These are phyloP conservation scores for Eupithecia centaureata DNA, from an alignment of 2,888 invertebrate species.

Conservation along the genomic window DNA sequence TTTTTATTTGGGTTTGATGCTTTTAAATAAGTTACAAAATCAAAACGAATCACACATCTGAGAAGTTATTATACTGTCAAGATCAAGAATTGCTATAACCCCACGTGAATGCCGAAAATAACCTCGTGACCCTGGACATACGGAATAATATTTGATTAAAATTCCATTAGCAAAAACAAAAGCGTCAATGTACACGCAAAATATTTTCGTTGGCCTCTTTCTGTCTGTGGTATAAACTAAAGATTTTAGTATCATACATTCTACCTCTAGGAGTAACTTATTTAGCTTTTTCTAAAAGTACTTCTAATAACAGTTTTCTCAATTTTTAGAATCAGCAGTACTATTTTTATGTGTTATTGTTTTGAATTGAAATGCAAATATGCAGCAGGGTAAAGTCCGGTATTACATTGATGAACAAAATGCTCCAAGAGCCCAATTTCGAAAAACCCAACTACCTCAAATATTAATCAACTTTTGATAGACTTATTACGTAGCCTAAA, in stretches of 20 bases:
- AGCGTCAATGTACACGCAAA: conserved; percentile 15
- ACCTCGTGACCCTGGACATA: conserved; percentile 10
- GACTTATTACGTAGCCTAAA: too few species aligned
- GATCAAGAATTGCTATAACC: neutral
- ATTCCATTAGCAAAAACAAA: conserved; percentile 20
- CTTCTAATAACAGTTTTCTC: too few species aligned
- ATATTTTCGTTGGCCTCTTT: conserved; percentile 9
- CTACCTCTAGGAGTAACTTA: neutral
- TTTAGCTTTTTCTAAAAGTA: too few species aligned
- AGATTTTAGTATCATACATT: too few species aligned
- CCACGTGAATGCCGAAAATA: neutral
- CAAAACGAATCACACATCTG: neutral
- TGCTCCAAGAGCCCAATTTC: too few species aligned
- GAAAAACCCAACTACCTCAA: too few species aligned
- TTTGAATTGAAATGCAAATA: too few species aligned
- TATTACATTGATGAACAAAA: too few species aligned
- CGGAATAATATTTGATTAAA: conserved; percentile 25
- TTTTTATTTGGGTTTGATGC: neutral
- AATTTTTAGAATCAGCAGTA: too few species aligned
- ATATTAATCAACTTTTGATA: too few species aligned
- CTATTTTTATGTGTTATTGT: too few species aligned
- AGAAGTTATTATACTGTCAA: conserved; percentile 4
- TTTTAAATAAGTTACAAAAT: neutral
- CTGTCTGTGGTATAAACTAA: neutral
- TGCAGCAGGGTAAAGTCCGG: too few species aligned